A percentile compares a stretch with the other conserved stretches of the same genome.
Evolutionary conservation across 1,140 invertebrate species (phyloP).

Genomic region (Paraescarpia echinospica): DNA sequence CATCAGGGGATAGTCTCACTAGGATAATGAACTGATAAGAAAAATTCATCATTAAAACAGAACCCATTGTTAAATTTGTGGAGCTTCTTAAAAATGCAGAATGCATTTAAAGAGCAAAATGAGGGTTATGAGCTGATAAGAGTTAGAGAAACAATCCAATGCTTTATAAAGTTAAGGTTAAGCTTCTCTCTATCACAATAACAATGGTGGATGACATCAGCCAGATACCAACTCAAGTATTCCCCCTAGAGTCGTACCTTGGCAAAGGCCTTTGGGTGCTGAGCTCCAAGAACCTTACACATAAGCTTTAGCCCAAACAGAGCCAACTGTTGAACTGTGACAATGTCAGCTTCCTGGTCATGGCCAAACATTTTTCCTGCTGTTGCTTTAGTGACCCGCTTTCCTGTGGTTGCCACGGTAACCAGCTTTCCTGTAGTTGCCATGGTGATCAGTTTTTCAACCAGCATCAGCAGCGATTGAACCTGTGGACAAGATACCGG

Average conservation of each 20-base stretch:
- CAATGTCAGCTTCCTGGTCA: neutral
- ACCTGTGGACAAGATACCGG: slow-evolving; percentile 33
- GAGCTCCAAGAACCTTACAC: slow-evolving; percentile 66
- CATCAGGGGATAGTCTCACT: neutral
- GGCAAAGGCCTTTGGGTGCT: slow-evolving; percentile 42
- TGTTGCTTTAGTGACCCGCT: no score
- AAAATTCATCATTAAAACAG: no score
- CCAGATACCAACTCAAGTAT: neutral
- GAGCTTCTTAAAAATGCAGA: no score
- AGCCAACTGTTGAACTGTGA: slow-evolving; percentile 70
- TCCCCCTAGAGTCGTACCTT: slow-evolving; percentile 35
- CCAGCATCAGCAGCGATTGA: slow-evolving; percentile 66
- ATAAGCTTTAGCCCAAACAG: slow-evolving; percentile 80
- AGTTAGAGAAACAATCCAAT: no score
- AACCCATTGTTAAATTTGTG: no score
- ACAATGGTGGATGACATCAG: neutral
- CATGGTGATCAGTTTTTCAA: slow-evolving; percentile 64
- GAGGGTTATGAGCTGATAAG: no score
- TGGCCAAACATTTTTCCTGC: neutral
- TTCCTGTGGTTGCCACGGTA: slow-evolving; percentile 60
- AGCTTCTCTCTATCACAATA: neutral
- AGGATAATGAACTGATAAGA: no score
- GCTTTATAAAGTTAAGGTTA: no score
- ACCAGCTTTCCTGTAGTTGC: slow-evolving; percentile 49
- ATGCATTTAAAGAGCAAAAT: no score